phyloP scores from a whole-genome alignment of 2,113 vertebrate species.

The Coracopsis vasa region DNA sequence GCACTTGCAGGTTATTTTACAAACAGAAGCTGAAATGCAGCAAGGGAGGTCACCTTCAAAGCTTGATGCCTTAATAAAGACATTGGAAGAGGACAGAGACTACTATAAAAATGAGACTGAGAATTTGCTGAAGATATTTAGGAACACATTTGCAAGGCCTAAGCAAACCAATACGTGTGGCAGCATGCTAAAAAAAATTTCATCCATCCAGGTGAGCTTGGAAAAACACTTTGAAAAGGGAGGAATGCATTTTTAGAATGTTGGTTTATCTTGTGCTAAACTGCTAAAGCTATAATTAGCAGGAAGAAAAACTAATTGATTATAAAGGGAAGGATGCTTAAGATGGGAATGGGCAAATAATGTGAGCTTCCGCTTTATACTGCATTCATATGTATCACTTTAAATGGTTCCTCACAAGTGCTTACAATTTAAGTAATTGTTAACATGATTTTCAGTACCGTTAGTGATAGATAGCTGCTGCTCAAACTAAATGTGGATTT shows the following conservation, averaged over 20 bases:
- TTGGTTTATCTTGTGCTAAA: background rate
- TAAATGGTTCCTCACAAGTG: background rate
- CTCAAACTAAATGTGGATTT: background rate
- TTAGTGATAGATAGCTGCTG: background rate
- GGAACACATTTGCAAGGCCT: constrained; percentile 66
- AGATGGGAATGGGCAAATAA: background rate
- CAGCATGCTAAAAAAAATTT: constrained; percentile 38
- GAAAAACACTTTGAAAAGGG: background rate
- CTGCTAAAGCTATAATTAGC: background rate
- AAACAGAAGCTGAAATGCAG: constrained; percentile 56
- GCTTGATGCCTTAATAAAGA: constrained; percentile 65
- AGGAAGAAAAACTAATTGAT: background rate
- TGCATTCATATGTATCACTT: background rate
- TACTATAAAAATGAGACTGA: constrained; percentile 68
- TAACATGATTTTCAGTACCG: background rate
- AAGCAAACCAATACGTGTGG: background rate
- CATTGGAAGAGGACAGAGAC: constrained; percentile 68
- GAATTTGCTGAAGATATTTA: constrained; percentile 70
- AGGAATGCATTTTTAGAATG: background rate
- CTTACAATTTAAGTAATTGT: background rate
- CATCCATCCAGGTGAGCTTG: constrained; percentile 68
- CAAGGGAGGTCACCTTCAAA: constrained; percentile 60
- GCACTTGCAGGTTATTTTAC: constrained; percentile 45
- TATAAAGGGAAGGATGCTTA: background rate
- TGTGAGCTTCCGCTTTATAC: background rate